Conservation (phyloP, 2,113 vertebrate species). For the Callospermophilus lateralis region DNA sequence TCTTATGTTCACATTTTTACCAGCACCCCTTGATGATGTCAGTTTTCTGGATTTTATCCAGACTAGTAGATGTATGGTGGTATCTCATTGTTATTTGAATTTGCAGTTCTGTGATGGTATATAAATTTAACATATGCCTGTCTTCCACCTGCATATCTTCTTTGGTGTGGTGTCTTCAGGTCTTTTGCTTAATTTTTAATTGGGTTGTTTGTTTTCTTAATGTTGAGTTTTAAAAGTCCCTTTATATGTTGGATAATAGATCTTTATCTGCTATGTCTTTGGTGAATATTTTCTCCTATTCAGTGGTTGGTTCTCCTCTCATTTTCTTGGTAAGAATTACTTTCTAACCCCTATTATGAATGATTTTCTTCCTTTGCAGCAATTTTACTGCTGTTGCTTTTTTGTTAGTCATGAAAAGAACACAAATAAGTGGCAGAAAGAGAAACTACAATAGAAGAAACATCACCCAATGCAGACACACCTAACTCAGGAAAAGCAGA, state of each 20-base stretch:
- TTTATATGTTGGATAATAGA: neutral
- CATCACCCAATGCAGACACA: neutral
- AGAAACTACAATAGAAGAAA: neutral
- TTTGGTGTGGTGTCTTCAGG: neutral
- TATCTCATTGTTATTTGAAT: neutral
- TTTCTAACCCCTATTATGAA: neutral
- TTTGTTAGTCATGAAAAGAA: neutral
- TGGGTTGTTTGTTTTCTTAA: neutral
- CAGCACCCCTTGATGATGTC: neutral
- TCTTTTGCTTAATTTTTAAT: neutral
- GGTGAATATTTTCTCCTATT: neutral
- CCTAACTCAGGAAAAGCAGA: neutral
- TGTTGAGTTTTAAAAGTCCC: neutral
- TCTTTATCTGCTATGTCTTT: neutral
- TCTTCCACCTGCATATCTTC: neutral
- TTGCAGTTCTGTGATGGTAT: neutral
- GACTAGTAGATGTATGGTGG: neutral
- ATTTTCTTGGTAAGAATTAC: conserved; percentile 25
- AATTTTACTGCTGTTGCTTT: neutral
- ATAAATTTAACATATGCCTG: neutral
- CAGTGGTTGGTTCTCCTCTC: neutral
- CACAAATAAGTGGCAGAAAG: neutral
- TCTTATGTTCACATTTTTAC: neutral
- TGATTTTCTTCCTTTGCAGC: neutral
- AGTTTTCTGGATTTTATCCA: neutral